phyloP scores from a whole-genome alignment of 2,113 vertebrate genomes.

The Hystrix brachyura region DNA sequence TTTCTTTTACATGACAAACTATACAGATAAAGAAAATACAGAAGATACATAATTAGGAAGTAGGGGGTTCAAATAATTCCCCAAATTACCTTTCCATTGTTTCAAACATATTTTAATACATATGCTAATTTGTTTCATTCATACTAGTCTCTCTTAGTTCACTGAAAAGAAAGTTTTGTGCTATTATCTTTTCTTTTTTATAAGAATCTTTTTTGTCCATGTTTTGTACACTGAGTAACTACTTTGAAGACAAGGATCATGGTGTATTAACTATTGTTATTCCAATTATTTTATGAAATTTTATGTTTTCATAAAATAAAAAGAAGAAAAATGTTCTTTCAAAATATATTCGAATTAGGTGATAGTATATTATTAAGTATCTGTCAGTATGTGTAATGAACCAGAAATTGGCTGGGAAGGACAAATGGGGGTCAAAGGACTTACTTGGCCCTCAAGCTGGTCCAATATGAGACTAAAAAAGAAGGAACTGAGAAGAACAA shows the following conservation, averaged over 20 bases:
- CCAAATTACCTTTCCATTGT: neutral
- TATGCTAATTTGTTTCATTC: neutral
- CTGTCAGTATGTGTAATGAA: neutral
- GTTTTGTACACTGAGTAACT: neutral
- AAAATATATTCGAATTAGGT: neutral
- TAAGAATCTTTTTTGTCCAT: neutral
- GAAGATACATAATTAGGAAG: neutral
- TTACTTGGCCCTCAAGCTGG: neutral
- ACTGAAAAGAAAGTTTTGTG: neutral
- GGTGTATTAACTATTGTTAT: neutral
- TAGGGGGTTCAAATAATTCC: neutral
- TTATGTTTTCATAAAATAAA: neutral
- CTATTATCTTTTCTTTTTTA: neutral
- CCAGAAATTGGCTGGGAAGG: neutral
- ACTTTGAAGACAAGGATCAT: neutral
- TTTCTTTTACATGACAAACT: neutral
- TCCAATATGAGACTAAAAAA: neutral
- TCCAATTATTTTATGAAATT: neutral
- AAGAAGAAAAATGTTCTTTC: constrained; percentile 26
- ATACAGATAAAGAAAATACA: neutral
- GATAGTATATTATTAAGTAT: neutral
- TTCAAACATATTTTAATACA: neutral
- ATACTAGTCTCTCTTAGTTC: neutral
- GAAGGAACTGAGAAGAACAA: neutral
- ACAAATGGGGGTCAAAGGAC: neutral